Evolutionary conservation across 2,888 invertebrate genomes (phyloP), one percentile per base, ranked within the genome.

Genomic region (Acanthopleura granulata): DNA sequence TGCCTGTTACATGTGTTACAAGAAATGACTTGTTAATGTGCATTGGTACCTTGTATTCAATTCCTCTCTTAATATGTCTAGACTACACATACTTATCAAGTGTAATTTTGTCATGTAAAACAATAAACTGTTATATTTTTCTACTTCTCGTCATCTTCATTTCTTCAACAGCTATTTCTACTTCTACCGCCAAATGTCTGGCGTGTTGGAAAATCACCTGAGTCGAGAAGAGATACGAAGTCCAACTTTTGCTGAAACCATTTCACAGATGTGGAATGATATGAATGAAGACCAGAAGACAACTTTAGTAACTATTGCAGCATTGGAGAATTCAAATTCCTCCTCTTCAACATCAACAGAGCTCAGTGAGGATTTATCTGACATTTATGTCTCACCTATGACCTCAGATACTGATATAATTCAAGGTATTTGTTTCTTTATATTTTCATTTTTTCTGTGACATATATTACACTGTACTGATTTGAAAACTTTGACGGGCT

Each of bases 111-210:
- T n/a, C n/a, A n/a, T n/a, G n/a, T n/a, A n/a, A n/a, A n/a, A n/a
- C n/a, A n/a, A n/a, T n/a, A n/a, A n/a, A n/a, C 40, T 40, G 40
- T 9, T 40, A 40, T 9, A 3, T 3, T 40, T 6, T 40, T 6
- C 4, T 3, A 3, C 3, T 40, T 40, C 9, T 9, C 40, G 9
- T 6, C 40, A 40, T 40, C 40, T 40, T 40, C 9, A 40, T 40
- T 40, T 40, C 40, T 40, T 18, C 57, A n/a, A 57, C 77, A 85
- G 85, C 25, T 86, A 84, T 73, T 79, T 80, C 71, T 74, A 80
- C 27, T 85, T 84, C 76, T 83, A 84, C 76, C 81, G 81, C 49
- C 82, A 83, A 77, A 76, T 83, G 57, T 79, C 78, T 29, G 80
- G 77, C 1, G 73, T 79, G 27, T 69, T 78, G 71, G 74, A 76